These are phyloP conservation scores for Macrobrachium rosenbergii DNA, from an alignment of 1,140 invertebrate genomes.

Conservation along the genomic window DNA sequence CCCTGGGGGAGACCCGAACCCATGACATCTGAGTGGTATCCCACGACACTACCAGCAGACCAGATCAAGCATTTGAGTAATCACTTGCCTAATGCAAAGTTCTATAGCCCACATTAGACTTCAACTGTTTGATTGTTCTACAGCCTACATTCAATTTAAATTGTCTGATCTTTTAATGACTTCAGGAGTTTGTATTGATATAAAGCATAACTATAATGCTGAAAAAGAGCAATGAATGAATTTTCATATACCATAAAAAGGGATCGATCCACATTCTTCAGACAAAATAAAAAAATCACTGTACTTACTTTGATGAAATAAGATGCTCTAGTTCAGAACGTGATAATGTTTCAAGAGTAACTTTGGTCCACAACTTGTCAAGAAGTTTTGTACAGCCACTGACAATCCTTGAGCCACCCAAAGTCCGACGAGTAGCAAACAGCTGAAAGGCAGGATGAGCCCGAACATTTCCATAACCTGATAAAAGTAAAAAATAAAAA, in stretches of 20 bases:
- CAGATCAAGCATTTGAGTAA: no score
- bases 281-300: neutral
- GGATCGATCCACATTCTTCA: neutral
- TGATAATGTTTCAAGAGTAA: conserved; percentile 85
- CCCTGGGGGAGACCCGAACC: no score
- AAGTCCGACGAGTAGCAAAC: conserved; percentile 89
- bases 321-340: conserved; percentile 80
- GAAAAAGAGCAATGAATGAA: no score
- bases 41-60: no score
- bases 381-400: conserved; percentile 68
- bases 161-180: no score
- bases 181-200: no score
- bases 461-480: conserved; percentile 81
- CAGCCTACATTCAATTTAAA: no score
- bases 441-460: conserved; percentile 89
- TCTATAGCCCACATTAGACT: no score
- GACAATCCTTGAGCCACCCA: conserved; percentile 42
- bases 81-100: no score
- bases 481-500: neutral
- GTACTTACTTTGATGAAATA: conserved; percentile 70
- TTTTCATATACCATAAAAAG: neutral
- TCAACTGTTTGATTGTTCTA: no score
- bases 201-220: no score
- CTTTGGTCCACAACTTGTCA: conserved; percentile 83
- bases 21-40: no score